A percentile compares a stretch with the other conserved stretches of the same genome.
Evolutionary conservation across 2,888 invertebrate genomes (phyloP).

Genomic region (Eupithecia subfuscata): DNA sequence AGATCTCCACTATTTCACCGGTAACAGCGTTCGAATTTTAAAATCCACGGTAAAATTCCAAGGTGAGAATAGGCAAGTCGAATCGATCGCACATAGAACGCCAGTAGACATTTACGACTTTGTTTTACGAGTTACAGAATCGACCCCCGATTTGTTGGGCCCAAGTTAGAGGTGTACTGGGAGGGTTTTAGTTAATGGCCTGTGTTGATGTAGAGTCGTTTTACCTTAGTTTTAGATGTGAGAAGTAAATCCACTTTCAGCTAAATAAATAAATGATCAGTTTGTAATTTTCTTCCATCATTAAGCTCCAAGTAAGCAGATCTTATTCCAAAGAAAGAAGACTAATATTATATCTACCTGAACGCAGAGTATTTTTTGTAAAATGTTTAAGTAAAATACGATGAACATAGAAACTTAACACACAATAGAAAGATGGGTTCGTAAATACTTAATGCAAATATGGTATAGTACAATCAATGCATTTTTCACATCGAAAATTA

Average conservation of each 20-base stretch:
- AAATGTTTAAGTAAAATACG: no score
- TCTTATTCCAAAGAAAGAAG: no score
- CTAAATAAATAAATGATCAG: neutral
- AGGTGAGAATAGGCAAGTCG: conserved; percentile 35
- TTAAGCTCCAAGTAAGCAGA: no score
- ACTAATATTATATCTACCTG: no score
- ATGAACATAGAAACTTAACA: no score
- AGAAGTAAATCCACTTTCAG: neutral
- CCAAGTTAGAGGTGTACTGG: conserved; percentile 36
- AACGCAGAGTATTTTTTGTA: no score
- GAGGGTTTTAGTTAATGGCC: conserved; percentile 32
- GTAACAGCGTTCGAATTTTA: conserved; percentile 24
- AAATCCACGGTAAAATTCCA: conserved; percentile 25
- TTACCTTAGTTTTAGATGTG: neutral
- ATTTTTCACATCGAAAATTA: neutral
- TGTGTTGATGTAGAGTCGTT: conserved; percentile 20
- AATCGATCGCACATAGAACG: conserved; percentile 67
- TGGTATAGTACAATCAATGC: neutral
- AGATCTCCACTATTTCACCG: conserved; percentile 13
- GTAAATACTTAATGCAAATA: neutral
- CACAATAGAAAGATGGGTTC: no score
- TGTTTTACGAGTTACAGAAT: conserved; percentile 68
- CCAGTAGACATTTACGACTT: conserved; percentile 67
- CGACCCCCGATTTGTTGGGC: conserved; percentile 60
- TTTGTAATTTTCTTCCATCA: no score